Evolutionary conservation across 1,140 invertebrate genomes (phyloP).

Genomic region (Theocolax elegans): DNA sequence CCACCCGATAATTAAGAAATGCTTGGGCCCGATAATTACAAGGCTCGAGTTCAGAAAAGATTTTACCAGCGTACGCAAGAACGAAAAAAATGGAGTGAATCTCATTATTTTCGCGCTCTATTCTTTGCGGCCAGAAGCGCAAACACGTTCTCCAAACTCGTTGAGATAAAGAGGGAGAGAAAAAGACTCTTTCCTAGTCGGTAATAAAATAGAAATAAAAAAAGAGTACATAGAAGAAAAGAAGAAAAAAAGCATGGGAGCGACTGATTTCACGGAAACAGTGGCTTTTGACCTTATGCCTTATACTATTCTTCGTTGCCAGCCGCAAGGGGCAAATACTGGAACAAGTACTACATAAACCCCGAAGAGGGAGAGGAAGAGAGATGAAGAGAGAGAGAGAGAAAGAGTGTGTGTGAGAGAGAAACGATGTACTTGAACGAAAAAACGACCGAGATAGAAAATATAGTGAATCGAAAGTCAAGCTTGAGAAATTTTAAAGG

Average conservation of each 20-base stretch:
- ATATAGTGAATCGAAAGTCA: too few relatives aligned
- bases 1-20: too few relatives aligned
- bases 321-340: background rate
- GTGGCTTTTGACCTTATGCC: too few relatives aligned
- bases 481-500: background rate
- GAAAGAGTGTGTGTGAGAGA: background rate
- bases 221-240: background rate
- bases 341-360: constrained; percentile 17
- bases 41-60: too few relatives aligned
- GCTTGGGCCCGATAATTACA: too few relatives aligned
- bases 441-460: too few relatives aligned
- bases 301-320: too few relatives aligned
- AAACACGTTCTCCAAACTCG: background rate
- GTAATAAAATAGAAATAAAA: background rate
- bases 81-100: background rate
- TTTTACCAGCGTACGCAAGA: too few relatives aligned
- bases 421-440: too few relatives aligned
- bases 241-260: background rate
- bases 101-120: constrained; percentile 22
- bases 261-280: background rate
- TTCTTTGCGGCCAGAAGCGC: background rate
- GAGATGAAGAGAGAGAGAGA: background rate
- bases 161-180: background rate
- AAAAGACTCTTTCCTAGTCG: background rate
- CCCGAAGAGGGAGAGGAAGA: background rate